phyloP scores from a whole-genome alignment of 2,797 vertebrate species.

The Sebastolobus altivelis region DNA sequence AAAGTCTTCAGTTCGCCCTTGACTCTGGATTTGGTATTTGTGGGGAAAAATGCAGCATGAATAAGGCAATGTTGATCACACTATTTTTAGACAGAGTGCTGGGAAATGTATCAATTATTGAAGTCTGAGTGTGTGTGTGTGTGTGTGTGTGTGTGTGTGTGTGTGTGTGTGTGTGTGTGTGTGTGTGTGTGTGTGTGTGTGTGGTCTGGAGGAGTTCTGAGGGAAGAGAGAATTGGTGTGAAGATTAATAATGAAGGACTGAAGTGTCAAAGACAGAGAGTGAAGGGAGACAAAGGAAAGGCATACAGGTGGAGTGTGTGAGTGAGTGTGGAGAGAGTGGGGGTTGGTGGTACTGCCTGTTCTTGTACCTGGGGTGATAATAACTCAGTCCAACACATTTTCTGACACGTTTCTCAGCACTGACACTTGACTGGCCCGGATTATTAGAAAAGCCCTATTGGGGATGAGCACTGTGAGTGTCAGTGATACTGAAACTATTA shows the following conservation, averaged over 20 bases:
- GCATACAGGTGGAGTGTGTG: conserved; percentile 22
- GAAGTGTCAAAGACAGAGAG: conserved; percentile 52
- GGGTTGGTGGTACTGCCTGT: conserved; percentile 37
- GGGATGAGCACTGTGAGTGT: conserved; percentile 31
- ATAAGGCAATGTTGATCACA: conserved; percentile 60
- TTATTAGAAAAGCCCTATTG: conserved; percentile 44
- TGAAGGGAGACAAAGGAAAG: conserved; percentile 40
- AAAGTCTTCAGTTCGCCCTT: conserved; percentile 9
- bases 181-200: conserved; percentile 10
- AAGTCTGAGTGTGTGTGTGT: conserved; percentile 29
- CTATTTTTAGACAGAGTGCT: conserved; percentile 74
- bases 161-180: conserved; percentile 4
- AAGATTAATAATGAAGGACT: conserved; percentile 80
- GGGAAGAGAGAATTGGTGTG: conserved; percentile 61
- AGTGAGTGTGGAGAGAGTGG: background rate
- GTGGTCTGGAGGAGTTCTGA: conserved; percentile 48
- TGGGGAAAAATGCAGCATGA: conserved; percentile 24
- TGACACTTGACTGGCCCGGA: conserved; percentile 32
- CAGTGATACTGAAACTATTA: conserved; percentile 30
- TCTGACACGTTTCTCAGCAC: conserved; percentile 45
- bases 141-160: conserved; percentile 1
- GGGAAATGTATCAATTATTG: conserved; percentile 79
- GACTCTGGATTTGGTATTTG: conserved; percentile 11
- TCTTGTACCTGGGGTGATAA: conserved; percentile 61
- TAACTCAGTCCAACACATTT: conserved; percentile 62